Percentiles rank a stretch among this genome's conserved stretches.
phyloP scores from a whole-genome alignment of 2,888 invertebrate genomes.

The Ligdia adustata region DNA sequence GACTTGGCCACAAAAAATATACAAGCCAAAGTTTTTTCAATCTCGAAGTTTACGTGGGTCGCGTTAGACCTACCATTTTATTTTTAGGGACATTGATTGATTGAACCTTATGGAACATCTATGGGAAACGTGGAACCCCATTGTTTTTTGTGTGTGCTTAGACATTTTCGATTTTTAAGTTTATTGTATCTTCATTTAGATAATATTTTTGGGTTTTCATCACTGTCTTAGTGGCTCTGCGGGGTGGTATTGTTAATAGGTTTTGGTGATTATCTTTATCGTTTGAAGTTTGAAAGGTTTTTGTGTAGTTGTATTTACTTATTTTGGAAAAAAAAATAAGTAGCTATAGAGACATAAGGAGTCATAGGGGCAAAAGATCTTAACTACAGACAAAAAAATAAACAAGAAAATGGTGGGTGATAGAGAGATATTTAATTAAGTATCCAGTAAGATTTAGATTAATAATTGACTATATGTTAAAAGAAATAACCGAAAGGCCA shows the following conservation, averaged over 20 bases:
- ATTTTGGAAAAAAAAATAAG: too few species aligned
- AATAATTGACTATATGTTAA: too few species aligned
- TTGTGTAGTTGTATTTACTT: too few species aligned
- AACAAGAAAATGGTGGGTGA: too few species aligned
- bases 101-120: conserved; percentile 77
- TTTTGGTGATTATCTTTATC: conserved; percentile 32
- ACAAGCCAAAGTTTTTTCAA: conserved; percentile 69
- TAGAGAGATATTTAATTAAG: too few species aligned
- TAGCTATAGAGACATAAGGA: too few species aligned
- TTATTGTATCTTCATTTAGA: conserved; percentile 79
- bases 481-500: too few species aligned
- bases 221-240: conserved; percentile 33
- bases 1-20: conserved; percentile 57
- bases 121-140: conserved; percentile 73
- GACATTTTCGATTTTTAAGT: conserved; percentile 60
- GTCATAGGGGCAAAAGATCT: too few species aligned
- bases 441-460: too few species aligned
- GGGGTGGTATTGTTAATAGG: conserved; percentile 36
- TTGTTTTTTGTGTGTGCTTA: conserved; percentile 65
- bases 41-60: conserved; percentile 78
- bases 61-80: conserved; percentile 73
- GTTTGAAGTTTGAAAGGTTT: too few species aligned
- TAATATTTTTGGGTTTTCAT: conserved; percentile 47
- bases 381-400: too few species aligned
- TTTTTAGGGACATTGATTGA: conserved; percentile 81